Evolutionary conservation across 2,113 vertebrate species (phyloP).

Genomic region (Sinocyclocheilus anophthalmus): DNA sequence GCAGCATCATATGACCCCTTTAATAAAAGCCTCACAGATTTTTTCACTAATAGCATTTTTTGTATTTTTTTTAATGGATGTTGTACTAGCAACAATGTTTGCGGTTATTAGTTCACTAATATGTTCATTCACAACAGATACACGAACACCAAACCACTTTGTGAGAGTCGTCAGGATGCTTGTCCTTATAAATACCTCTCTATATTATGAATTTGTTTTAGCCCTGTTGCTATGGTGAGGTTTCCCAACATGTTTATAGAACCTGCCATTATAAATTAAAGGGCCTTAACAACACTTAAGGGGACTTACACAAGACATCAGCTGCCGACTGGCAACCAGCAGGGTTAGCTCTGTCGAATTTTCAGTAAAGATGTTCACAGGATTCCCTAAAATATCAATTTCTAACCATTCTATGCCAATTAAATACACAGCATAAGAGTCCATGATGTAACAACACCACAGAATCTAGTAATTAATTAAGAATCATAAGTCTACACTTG

Average conservation of each 20-base stretch:
- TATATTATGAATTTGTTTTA: conserved; percentile 83
- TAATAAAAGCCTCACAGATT: neutral
- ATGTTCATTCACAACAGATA: neutral
- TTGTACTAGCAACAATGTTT: neutral
- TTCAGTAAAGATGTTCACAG: conserved; percentile 7
- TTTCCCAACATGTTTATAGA: conserved; percentile 81
- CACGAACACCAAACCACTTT: neutral
- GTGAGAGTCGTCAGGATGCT: conserved; percentile 54
- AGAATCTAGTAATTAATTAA: too few relatives aligned
- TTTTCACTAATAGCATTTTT: conserved; percentile 3
- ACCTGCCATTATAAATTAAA: conserved; percentile 80
- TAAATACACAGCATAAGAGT: neutral
- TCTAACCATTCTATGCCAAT: neutral
- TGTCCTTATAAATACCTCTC: conserved; percentile 78
- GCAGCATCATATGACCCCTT: too few relatives aligned
- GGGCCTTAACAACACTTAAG: conserved; percentile 80
- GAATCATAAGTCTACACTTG: too few relatives aligned
- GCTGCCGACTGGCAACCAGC: conserved; percentile 47
- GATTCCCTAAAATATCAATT: neutral
- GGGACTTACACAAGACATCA: conserved; percentile 63
- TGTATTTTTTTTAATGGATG: neutral
- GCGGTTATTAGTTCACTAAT: neutral
- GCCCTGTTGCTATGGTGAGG: conserved; percentile 78
- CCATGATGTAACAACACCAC: too few relatives aligned
- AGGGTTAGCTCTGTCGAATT: conserved; percentile 6